Base-by-base conservation (phyloP, 2,797 vertebrate species). In the Sebastes hubbsi region DNA sequence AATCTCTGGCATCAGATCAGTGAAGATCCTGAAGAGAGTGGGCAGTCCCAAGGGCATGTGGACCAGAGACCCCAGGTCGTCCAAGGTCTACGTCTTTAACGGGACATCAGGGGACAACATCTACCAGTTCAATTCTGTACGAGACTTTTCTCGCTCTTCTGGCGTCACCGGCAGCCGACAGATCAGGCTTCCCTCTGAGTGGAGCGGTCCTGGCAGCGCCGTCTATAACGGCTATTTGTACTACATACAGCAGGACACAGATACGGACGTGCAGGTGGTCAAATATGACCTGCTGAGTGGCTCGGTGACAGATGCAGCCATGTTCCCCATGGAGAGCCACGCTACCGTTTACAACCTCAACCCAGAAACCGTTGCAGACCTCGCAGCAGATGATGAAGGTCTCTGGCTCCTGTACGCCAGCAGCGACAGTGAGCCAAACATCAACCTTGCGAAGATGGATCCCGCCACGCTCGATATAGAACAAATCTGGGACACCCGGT, bases 401-500 rank as follows among this genome's bases (percentile, higher is more conserved):
- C 96, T 99, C 12, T 99, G 99, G 99, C 97, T 97, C 1, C 90
- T 99, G 77, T 99, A 97, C 0, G 95, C 97, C 82, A 90, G 95
- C 34, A 95, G 79, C 20, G 97, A 98, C 72, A 94, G 95, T 0
- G 97, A 97, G 75, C 95, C 94, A 52, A 97, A 96, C 93, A 96
- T 99, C 83, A 96, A 96, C 91, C 93, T 99, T 18, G 98, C 98
- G 70, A 99, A 98, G 93, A 94, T 99, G 95, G 98, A 99, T 87
- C 94, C 96, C 0, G 89, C 87, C 84, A 97, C 96, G 0, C 95
- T 99, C 32, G 97, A 99, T 88, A 98, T 97, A 2, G 98, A 99
- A 85, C 96, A 98, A 88, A 98, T 98, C 95, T 99, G 98, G 99
- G 98, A 99, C 91, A 99, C 98, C 0, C 94, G 95, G 0, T 99